Evolutionary conservation across 2,797 vertebrate species (phyloP), one percentile per base, ranked within the genome.

Genomic region (Anableps anableps): DNA sequence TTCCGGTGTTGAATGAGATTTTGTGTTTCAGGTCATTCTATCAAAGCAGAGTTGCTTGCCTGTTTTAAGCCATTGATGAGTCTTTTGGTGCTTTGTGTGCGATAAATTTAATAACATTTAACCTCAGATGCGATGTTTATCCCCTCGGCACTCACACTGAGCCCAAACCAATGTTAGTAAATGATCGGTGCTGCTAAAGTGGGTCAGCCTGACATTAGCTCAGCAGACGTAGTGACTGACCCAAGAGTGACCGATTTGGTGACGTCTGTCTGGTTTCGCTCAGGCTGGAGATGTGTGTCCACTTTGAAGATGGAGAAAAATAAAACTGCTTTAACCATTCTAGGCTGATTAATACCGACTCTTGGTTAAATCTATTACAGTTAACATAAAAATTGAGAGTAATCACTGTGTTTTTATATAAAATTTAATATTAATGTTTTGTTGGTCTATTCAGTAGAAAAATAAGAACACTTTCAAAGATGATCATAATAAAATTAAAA

Each of bases 21-120:
- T 43, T 72, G 41, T 51, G 75, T 50, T 76, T 62, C 71, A 43
- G 26, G 14, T 87, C 77, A 77, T 70, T 79, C 26, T 31, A 72
- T 73, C 80, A 51, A 70, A 73, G 80, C 60, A 41, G 23, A n/a
- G 34, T 51, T 45, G 36, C 23, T 78, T 36, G 45, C 29, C 23
- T 38, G 73, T 80, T 21, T 5, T 75, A 78, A 85, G 75, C 64
- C 51, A 19, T 66, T 0, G 0, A 23, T 73, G 76, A 87, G 87
- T 83, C 7, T n/a, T 83, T 80, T 83, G 71, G 73, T 66, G 14
- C 14, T 75, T 41, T 78, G 43, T 82, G 68, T 50, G 64, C 41
- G 31, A 80, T 81, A 79, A 84, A 85, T 85, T 83, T n/a, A 80
- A 86, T 85, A 77, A 85, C 45, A 64, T 75, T 73, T 82, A 74